These are phyloP conservation scores for Pseudorectes ferrugineus DNA, from an alignment of 2,113 vertebrate genomes.

Conservation along the genomic window DNA sequence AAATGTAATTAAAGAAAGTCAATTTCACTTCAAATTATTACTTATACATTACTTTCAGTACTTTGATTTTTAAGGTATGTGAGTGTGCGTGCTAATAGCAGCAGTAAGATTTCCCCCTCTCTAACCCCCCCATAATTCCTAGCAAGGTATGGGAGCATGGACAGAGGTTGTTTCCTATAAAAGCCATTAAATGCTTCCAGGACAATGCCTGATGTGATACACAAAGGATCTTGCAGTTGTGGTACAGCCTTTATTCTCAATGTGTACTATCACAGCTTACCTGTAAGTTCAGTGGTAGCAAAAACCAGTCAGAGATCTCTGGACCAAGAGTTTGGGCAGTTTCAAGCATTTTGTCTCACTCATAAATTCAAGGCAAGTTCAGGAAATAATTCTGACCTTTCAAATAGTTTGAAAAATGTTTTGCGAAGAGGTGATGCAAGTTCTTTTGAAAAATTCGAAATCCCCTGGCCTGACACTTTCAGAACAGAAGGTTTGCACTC, in stretches of 20 bases:
- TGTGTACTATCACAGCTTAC: background rate
- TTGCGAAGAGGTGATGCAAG: background rate
- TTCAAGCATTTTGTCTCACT: background rate
- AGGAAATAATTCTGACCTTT: background rate
- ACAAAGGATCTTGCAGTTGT: background rate
- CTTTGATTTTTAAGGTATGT: background rate
- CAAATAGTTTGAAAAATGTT: background rate
- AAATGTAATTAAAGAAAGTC: constrained; percentile 23
- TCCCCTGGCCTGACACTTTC: background rate
- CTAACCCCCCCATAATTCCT: fast-evolving
- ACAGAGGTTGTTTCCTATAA: background rate
- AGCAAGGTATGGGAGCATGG: background rate
- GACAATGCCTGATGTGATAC: background rate
- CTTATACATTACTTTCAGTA: background rate
- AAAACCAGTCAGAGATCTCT: background rate
- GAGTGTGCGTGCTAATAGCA: background rate
- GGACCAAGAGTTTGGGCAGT: background rate
- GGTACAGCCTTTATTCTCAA: background rate
- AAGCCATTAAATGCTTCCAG: background rate
- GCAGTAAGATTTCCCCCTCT: background rate
- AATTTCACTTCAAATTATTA: constrained; percentile 27
- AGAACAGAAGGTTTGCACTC: background rate
- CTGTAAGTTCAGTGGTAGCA: background rate
- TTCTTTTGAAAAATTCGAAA: background rate
- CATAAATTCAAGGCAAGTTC: background rate